These are phyloP conservation scores for Gorsachius magnificus DNA, from an alignment of 2,797 vertebrate species.

Conservation along the genomic window DNA sequence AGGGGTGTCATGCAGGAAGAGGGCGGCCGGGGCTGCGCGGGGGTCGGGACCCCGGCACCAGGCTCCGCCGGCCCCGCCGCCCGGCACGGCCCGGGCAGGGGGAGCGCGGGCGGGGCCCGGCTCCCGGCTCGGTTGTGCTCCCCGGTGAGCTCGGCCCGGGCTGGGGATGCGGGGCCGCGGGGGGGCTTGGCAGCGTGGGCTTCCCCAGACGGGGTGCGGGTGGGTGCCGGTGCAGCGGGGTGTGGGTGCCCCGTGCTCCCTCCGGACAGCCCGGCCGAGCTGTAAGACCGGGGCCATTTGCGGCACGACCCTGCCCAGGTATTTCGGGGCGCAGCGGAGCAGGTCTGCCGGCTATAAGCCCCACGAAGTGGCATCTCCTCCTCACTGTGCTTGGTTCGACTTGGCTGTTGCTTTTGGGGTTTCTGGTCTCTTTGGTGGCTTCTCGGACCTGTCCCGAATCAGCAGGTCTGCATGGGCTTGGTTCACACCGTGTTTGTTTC, in stretches of 20 bases:
- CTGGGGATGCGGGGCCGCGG: too few relatives aligned
- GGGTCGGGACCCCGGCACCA: background rate
- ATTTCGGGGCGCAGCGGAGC: accelerated
- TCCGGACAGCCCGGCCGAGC: background rate
- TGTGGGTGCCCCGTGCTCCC: too few relatives aligned
- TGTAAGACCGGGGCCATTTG: accelerated
- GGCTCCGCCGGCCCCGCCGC: background rate
- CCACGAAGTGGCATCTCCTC: accelerated
- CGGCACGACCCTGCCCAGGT: accelerated
- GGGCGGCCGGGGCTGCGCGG: background rate
- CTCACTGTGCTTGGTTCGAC: accelerated
- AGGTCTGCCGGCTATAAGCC: background rate
- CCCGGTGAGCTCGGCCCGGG: background rate
- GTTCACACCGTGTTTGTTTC: accelerated
- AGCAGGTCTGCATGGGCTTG: background rate
- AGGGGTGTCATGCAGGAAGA: conserved; percentile 74
- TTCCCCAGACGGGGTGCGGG: background rate
- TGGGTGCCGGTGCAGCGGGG: background rate
- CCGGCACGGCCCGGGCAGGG: background rate
- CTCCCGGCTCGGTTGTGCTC: too few relatives aligned
- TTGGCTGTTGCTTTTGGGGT: background rate
- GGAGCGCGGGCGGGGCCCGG: too few relatives aligned
- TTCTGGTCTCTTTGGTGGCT: background rate
- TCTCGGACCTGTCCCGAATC: background rate
- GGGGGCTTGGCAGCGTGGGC: background rate